These are phyloP conservation scores for Elephas maximus DNA, from an alignment of 2,113 vertebrate genomes.

Conservation along the genomic window DNA sequence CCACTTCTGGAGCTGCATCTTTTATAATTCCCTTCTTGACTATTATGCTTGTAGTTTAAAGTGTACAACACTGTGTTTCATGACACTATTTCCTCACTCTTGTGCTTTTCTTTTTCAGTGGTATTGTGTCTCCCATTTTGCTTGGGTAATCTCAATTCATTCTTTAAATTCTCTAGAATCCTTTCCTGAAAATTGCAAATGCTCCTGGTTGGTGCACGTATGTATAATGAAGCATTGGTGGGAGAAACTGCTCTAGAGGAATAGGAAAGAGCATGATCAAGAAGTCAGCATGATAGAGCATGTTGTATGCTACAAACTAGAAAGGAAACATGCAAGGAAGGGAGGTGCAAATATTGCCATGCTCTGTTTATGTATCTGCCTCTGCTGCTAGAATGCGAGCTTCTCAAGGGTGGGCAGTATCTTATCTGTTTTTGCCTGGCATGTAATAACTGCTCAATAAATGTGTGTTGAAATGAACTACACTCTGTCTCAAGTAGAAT, in stretches of 20 bases:
- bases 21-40: background rate
- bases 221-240: background rate
- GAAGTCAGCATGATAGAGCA: background rate
- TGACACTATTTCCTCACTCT: background rate
- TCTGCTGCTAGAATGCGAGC: background rate
- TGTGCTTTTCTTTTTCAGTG: background rate
- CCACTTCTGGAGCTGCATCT: background rate
- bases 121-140: background rate
- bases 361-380: background rate
- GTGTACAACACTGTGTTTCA: background rate
- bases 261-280: background rate
- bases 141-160: conserved; percentile 12
- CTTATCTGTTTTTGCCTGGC: background rate
- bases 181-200: background rate
- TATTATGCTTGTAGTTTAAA: background rate
- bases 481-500: background rate
- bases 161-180: conserved; percentile 13
- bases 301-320: background rate
- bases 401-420: background rate
- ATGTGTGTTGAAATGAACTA: background rate
- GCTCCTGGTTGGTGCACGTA: background rate
- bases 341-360: background rate
- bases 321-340: background rate
- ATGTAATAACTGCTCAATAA: background rate
- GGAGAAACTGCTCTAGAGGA: background rate